Evolutionary conservation across 2,888 invertebrate species (phyloP), one percentile per base, ranked within the genome.

Genomic region (Meghimatium bilineatum): DNA sequence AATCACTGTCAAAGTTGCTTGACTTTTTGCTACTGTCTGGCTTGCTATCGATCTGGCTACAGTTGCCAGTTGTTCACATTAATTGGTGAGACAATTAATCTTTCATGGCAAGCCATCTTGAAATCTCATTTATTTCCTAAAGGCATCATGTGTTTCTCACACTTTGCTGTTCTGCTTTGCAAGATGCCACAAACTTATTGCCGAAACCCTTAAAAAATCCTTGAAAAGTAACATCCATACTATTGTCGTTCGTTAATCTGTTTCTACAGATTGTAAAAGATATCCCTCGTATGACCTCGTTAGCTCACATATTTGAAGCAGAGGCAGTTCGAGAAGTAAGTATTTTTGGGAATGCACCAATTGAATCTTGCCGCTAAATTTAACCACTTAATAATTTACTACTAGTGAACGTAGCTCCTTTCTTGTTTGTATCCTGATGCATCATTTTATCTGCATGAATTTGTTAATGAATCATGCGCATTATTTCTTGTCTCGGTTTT

Each of bases 191-290:
- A 2, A 56, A 56, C 56, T 14, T 14, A 20, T 14, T 56, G 20
- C 23, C 8, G 56, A 20, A 23, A 56, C 56, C 2, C 23, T 8
- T n/a, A 66, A 66, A 66, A 66, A 29, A 66, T 66, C 29, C 29
- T 66, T 10, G 20, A 23, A 23, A 69, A 69, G 6, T 69, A 23
- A 38, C 26, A 23, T 26, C 38, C 36, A 26, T n/a, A 71, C 38
- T 36, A 23, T 44, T 29, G 23, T 34, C 72, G 6, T 14, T 44
- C n/a, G 17, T 66, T 79, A 79, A 85, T 82, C 77, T 86, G 84
- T 87, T 85, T 87, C 90, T 92, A 77, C 91, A 92, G 91, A 92
- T 92, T 84, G 89, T 91, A 84, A 92, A 92, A 90, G 92, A 92
- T 90, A 89, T 92, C 44, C 90, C 90, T 67, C 88, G 92, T 88